phyloP scores from a whole-genome alignment of 2,113 vertebrate genomes.

The Rhodinocichla rosea region DNA sequence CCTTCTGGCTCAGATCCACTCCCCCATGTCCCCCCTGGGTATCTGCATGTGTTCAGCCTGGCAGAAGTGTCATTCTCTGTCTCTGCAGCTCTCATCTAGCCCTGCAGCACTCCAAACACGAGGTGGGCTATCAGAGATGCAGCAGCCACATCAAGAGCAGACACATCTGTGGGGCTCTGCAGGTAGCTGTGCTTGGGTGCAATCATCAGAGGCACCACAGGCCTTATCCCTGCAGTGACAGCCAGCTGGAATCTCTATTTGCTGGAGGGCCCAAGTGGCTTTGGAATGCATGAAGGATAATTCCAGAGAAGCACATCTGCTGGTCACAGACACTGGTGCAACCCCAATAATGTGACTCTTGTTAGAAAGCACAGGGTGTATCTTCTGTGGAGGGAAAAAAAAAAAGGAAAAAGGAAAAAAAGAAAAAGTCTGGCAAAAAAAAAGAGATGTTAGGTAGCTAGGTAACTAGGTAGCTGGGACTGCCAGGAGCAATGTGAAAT shows the following conservation, averaged over 20 bases:
- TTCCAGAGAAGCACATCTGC: not conserved
- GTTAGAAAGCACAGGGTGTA: not conserved
- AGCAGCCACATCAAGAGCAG: not conserved
- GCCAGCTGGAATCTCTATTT: not conserved
- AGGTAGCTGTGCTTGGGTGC: not conserved
- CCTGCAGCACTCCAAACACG: not conserved
- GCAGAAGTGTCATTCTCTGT: not conserved
- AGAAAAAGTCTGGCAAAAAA: not conserved
- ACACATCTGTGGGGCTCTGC: not conserved
- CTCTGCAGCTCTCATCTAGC: accelerated
- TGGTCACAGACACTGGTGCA: not conserved
- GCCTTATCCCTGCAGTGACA: not conserved
- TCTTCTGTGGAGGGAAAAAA: accelerated
- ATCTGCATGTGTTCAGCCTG: not conserved
- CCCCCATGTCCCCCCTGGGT: not conserved
- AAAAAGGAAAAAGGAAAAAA: not conserved
- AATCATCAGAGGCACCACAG: not conserved
- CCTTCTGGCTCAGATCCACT: not conserved
- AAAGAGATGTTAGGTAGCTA: not conserved
- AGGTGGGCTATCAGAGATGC: not conserved
- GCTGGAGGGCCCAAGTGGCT: not conserved
- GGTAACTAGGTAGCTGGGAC: not conserved
- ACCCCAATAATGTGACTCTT: not conserved
- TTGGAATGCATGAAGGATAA: not conserved
- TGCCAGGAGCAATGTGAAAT: conserved; percentile 43